phyloP scores from a whole-genome alignment of 2,797 vertebrate species.

The Eidolon dupreanum region DNA sequence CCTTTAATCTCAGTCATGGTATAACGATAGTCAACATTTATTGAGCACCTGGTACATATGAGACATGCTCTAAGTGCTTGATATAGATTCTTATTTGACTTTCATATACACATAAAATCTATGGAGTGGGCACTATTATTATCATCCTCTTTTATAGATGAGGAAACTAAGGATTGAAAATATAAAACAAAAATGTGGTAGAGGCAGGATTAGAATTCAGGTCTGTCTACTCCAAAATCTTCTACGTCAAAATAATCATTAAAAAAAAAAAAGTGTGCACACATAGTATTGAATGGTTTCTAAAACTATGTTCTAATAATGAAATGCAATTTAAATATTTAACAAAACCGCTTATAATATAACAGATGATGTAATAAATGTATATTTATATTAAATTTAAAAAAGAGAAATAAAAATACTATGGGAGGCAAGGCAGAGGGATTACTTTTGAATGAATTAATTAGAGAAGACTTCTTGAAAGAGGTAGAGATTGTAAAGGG shows the following conservation, averaged over 20 bases:
- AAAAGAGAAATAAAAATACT: not conserved
- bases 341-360: not conserved
- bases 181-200: not conserved
- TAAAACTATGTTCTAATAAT: not conserved
- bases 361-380: not conserved
- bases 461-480: not conserved
- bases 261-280: not conserved
- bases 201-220: not conserved
- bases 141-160: not conserved
- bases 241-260: conserved; percentile 4
- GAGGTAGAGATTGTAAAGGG: not conserved
- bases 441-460: conserved; percentile 9
- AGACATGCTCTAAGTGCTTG: not conserved
- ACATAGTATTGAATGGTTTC: not conserved
- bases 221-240: not conserved
- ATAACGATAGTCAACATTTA: not conserved
- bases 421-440: not conserved
- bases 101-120: not conserved
- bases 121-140: not conserved
- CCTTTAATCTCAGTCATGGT: not conserved
- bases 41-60: not conserved
- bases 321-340: conserved; percentile 37
- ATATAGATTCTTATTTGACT: not conserved
- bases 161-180: not conserved
- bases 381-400: not conserved